Evolutionary conservation across 64 coral and sea anemone genomes (phyloP), one percentile per base, ranked within the genome.

Genomic region (Acropora yongei): DNA sequence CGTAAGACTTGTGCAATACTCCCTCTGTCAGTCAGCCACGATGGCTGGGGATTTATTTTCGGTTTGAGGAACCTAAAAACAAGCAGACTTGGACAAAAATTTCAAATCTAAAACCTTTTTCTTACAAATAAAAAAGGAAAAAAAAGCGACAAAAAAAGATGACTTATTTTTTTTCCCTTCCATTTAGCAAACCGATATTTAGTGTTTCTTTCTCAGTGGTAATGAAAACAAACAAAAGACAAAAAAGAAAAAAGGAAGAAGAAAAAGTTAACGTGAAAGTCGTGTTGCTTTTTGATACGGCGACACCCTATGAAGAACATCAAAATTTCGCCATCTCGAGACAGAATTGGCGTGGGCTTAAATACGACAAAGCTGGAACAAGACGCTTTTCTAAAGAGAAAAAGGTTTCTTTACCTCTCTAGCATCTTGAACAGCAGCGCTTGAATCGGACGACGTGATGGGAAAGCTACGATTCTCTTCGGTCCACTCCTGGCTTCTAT

Each of bases 401-500:
- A 30, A 30, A 30, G 30, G 30, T 30, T 30, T 30, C 30, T 30
- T 93, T 44, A 95, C 93, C 66, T 95, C 93, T 88, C 91, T 91
- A 2, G 93, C 89, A 76, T 90, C 90, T 78, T 91, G 83, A 9
- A 86, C 83, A 1, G 30, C 30, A 30, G 82, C 94, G 47, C 74
- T 87, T 5, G 91, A 77, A 5, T 83, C 69, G 2, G 83, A 79
- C 0, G n/a, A 57, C 6, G 10, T 55, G 51, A 75, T 67, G 12
- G 94, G 94, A 66, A 78, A 87, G 8, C 83, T 86, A 2, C 87
- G 72, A 61, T 93, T 84, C 11, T 84, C 86, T n/a, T 93, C 82
- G 1, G 84, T 90, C 84, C 75, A 90, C 45, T 95, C 89, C 50
- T 91, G 89, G 16, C 89, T 90, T 68, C 94, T 76, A 63, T 95